Conservation (phyloP, 2,797 vertebrate genomes). For the Falco biarmicus region DNA sequence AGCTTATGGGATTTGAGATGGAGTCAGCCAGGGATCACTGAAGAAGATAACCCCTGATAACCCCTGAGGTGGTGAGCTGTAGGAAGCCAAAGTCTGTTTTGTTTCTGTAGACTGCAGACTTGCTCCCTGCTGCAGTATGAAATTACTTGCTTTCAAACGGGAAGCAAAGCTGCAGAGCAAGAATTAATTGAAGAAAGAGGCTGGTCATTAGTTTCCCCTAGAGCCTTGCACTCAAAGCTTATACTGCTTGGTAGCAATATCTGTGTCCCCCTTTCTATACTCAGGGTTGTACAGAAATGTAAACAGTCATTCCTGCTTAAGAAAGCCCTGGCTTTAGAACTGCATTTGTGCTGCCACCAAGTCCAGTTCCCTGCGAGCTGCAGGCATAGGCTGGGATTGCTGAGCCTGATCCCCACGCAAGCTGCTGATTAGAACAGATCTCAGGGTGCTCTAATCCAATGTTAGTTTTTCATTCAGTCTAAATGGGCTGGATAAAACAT, state of each 20-base stretch:
- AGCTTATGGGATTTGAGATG: not conserved
- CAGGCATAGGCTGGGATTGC: not conserved
- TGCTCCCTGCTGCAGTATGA: not conserved
- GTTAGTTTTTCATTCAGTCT: not conserved
- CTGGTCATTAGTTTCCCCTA: not conserved
- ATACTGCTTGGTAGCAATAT: not conserved
- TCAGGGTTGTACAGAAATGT: not conserved
- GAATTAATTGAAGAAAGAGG: not conserved
- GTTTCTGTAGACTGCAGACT: not conserved
- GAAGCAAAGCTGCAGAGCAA: slow-evolving; percentile 1
- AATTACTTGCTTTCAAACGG: not conserved
- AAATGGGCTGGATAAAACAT: not conserved
- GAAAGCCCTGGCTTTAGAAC: not conserved
- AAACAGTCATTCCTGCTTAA: not conserved
- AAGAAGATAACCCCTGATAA: not conserved
- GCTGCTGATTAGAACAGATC: not conserved
- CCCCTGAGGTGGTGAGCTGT: not conserved
- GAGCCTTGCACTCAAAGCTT: not conserved
- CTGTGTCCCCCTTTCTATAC: not conserved
- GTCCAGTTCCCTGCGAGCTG: not conserved
- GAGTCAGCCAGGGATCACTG: not conserved
- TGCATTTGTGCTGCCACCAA: not conserved
- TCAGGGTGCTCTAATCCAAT: rapidly evolving
- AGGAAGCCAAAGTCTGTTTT: not conserved
- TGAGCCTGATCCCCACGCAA: not conserved